Percentiles rank a stretch among this genome's conserved stretches.
Conservation (phyloP, 2,888 invertebrate genomes). For the Gnatocerus cornutus region DNA sequence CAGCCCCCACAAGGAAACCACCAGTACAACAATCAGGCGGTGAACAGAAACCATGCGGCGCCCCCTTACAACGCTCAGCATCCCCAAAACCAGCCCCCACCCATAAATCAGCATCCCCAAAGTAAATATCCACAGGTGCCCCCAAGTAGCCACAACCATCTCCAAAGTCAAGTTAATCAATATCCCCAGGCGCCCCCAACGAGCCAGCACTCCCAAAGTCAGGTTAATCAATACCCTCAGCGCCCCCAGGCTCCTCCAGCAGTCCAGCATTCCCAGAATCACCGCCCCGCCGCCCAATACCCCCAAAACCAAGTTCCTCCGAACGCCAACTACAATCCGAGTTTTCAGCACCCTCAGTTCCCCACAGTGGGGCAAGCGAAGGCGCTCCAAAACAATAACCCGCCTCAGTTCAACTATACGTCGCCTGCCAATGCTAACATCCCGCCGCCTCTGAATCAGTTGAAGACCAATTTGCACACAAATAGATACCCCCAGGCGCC, state of each 20-base stretch:
- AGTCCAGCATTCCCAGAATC: too few relatives aligned
- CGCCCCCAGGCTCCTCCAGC: too few relatives aligned
- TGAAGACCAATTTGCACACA: constrained; percentile 48
- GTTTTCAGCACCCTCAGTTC: constrained; percentile 4
- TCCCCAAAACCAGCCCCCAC: too few relatives aligned
- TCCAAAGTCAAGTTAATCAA: background rate
- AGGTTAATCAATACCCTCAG: too few relatives aligned
- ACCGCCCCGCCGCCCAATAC: too few relatives aligned
- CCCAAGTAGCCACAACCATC: background rate
- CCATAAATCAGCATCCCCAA: too few relatives aligned
- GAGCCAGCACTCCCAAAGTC: too few relatives aligned
- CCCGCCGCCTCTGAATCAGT: constrained; percentile 6
- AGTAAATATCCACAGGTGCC: too few relatives aligned
- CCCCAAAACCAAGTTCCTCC: background rate
- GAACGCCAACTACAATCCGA: constrained; percentile 10
- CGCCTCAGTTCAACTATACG: background rate
- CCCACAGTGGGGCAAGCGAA: background rate
- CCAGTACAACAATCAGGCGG: constrained; percentile 3
- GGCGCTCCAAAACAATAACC: constrained; percentile 3
- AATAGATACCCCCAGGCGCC: constrained; percentile 46
- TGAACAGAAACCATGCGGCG: background rate
- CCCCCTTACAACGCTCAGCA: background rate
- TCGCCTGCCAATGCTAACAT: background rate
- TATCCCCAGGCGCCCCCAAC: too few relatives aligned
- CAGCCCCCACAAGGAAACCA: constrained; percentile 23